A percentile compares a stretch with the other conserved stretches of the same genome.
Conservation (phyloP, 1,140 invertebrate genomes). For the Diuraphis noxia region DNA sequence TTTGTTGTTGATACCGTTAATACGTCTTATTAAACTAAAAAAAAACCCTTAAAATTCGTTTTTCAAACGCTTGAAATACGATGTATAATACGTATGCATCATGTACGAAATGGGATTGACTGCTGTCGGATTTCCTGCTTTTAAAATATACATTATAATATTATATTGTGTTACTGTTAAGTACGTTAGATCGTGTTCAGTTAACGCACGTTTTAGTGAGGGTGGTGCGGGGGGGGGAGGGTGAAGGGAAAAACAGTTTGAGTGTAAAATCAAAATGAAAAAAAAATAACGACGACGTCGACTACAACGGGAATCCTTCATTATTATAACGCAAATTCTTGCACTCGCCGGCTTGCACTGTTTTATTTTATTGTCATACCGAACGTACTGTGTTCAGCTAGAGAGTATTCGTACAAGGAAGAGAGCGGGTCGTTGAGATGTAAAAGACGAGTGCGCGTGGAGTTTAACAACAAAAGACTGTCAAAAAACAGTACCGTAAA, state of each 20-base stretch:
- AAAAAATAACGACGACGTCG: neutral
- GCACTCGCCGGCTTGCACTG: neutral
- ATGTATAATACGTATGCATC: neutral
- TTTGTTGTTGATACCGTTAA: neutral
- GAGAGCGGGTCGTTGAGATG: neutral
- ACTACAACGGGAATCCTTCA: neutral
- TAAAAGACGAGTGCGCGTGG: conserved; percentile 24
- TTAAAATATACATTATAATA: neutral
- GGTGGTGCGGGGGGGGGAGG: too few relatives aligned
- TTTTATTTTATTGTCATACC: conserved; percentile 30
- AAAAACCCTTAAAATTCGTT: neutral
- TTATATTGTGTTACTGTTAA: neutral
- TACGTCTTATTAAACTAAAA: neutral
- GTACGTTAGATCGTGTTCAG: neutral
- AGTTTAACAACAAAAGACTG: conserved; percentile 41
- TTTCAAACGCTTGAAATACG: neutral
- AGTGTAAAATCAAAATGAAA: neutral
- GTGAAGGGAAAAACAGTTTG: too few relatives aligned
- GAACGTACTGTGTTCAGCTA: neutral
- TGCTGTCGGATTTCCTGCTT: neutral
- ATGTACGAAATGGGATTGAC: neutral
- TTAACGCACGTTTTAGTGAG: too few relatives aligned
- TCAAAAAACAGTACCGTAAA: conserved; percentile 37
- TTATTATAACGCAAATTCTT: neutral
- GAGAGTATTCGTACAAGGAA: neutral